Conservation (phyloP, 2,113 vertebrate species). For the Sander vitreus region DNA sequence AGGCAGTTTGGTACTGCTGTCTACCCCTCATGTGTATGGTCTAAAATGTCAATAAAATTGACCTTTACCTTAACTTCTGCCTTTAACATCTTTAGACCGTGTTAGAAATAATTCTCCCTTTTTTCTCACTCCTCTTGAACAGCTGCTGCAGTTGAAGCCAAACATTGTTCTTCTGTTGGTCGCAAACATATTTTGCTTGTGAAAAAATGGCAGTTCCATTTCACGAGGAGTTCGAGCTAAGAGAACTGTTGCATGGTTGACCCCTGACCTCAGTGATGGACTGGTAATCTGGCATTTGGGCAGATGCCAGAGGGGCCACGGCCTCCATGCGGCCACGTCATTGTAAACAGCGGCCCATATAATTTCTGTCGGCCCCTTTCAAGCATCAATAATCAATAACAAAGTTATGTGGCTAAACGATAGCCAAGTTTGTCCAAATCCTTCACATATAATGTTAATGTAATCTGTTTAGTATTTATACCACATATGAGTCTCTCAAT, state of each 20-base stretch:
- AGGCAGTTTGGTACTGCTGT: not conserved
- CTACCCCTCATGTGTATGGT: not conserved
- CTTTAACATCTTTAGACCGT: not conserved
- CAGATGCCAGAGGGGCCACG: too few relatives aligned
- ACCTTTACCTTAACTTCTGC: not conserved
- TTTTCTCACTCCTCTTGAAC: not conserved
- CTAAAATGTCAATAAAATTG: not conserved
- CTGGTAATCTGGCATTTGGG: too few relatives aligned
- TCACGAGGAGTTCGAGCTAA: not conserved
- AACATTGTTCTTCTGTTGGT: not conserved
- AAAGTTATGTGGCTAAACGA: too few relatives aligned
- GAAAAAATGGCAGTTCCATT: constrained; percentile 1
- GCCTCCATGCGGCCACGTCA: too few relatives aligned
- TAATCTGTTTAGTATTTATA: too few relatives aligned
- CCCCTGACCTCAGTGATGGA: constrained; percentile 7
- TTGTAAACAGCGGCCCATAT: too few relatives aligned
- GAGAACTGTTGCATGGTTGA: not conserved
- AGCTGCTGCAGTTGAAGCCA: not conserved
- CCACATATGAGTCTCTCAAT: too few relatives aligned
- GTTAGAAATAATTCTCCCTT: not conserved
- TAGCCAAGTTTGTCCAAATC: too few relatives aligned
- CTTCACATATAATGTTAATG: too few relatives aligned
- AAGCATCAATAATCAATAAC: too few relatives aligned
- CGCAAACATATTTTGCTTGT: not conserved
- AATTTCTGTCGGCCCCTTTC: too few relatives aligned